Conservation (phyloP, 2,797 vertebrate species). For the Cuculus canorus region DNA sequence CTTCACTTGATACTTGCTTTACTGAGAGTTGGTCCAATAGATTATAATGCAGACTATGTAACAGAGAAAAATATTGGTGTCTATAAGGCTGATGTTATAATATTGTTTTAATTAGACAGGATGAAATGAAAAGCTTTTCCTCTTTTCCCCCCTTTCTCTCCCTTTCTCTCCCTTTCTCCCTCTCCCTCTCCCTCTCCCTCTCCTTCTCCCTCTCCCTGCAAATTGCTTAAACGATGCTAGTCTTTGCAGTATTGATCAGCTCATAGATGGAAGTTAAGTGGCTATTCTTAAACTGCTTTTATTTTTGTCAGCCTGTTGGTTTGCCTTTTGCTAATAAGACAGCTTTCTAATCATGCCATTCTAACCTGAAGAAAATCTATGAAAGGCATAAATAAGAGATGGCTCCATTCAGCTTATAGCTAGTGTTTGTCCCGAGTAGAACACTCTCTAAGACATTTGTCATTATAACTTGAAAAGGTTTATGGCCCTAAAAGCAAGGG, state of each 20-base stretch:
- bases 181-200: neutral
- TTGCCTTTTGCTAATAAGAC: neutral
- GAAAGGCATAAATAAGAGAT: neutral
- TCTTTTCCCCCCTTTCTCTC: neutral
- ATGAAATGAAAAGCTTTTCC: neutral
- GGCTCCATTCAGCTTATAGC: neutral
- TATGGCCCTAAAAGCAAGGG: constrained; percentile 40
- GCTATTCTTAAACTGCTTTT: neutral
- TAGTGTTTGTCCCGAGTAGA: neutral
- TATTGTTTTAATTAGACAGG: neutral
- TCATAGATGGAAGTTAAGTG: neutral
- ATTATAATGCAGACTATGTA: constrained; percentile 12
- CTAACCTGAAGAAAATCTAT: neutral
- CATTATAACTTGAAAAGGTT: constrained; percentile 27
- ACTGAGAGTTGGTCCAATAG: neutral
- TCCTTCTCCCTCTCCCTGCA: neutral
- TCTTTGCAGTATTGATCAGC: neutral
- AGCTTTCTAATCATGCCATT: neutral
- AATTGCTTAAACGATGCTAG: neutral
- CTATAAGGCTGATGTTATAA: neutral
- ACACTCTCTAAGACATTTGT: neutral
- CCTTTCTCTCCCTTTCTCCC: neutral
- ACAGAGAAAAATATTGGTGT: neutral
- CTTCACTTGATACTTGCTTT: constrained; percentile 22
- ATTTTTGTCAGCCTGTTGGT: neutral